Evolutionary conservation across 1,140 invertebrate genomes (phyloP).

Genomic region (Drosophila quadrilineata): DNA sequence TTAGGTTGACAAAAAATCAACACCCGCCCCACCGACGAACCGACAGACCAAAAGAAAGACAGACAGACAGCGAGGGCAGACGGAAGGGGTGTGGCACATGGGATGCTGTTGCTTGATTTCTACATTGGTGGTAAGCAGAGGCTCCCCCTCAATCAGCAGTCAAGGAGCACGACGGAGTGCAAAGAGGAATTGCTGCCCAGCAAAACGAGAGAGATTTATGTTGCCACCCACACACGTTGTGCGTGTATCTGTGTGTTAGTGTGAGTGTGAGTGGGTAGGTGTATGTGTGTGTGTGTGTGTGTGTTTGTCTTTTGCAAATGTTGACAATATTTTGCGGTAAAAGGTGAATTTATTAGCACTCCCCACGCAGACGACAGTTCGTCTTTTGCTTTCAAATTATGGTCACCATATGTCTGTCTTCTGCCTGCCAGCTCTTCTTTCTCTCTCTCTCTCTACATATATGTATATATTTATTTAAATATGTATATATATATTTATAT

Average conservation of each 20-base stretch:
- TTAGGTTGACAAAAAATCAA: slow-evolving; percentile 77
- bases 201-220: slow-evolving; percentile 31
- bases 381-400: slow-evolving; percentile 38
- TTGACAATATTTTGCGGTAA: slow-evolving; percentile 75
- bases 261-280: not conserved
- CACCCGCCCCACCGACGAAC: no score
- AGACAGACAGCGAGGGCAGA: not conserved
- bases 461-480: no score
- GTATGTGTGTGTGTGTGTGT: slow-evolving; percentile 6
- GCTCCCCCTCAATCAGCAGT: slow-evolving; percentile 36
- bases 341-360: slow-evolving; percentile 73
- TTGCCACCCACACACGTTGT: slow-evolving; percentile 25
- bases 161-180: not conserved
- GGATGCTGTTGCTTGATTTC: slow-evolving; percentile 31
- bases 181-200: not conserved
- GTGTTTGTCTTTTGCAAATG: slow-evolving; percentile 68
- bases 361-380: slow-evolving; percentile 21
- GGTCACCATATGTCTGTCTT: slow-evolving; percentile 30
- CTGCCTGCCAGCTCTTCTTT: not conserved
- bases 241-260: not conserved
- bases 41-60: no score
- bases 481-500: no score
- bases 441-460: not conserved
- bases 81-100: not conserved
- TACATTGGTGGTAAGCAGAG: no score